A percentile compares a stretch with the other conserved stretches of the same genome.
phyloP scores from a whole-genome alignment of 2,797 vertebrate genomes.

The Coluber constrictor region DNA sequence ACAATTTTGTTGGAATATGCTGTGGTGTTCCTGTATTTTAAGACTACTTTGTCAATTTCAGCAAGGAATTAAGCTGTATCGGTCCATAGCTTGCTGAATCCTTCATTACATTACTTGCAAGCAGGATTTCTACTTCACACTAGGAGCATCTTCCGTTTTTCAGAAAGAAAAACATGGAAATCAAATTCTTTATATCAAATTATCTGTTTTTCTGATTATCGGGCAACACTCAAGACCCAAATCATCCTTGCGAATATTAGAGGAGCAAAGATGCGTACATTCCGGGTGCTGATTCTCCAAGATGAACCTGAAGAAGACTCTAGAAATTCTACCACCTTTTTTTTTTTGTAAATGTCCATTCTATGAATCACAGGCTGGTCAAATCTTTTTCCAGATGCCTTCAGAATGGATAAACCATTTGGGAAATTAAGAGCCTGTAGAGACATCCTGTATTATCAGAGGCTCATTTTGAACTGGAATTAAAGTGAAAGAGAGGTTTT shows the following conservation, averaged over 20 bases:
- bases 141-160: conserved; percentile 10
- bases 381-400: neutral
- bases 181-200: accelerated
- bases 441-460: neutral
- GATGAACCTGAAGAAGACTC: conserved; percentile 23
- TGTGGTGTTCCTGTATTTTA: neutral
- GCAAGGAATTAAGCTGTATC: neutral
- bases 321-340: neutral
- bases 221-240: conserved; percentile 30
- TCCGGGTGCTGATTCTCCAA: conserved; percentile 2
- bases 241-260: neutral
- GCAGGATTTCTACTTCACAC: neutral
- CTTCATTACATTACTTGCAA: neutral
- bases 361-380: neutral
- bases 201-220: conserved; percentile 17
- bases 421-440: conserved; percentile 19
- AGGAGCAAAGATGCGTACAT: neutral
- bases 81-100: neutral
- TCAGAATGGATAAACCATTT: conserved; percentile 34
- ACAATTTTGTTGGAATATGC: no score
- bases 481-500: conserved; percentile 1
- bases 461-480: conserved; percentile 14
- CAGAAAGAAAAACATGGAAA: neutral
- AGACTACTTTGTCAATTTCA: neutral
- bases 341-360: neutral